Conservation (phyloP, 2,888 invertebrate genomes). For the Trichogramma dendrolimi region DNA sequence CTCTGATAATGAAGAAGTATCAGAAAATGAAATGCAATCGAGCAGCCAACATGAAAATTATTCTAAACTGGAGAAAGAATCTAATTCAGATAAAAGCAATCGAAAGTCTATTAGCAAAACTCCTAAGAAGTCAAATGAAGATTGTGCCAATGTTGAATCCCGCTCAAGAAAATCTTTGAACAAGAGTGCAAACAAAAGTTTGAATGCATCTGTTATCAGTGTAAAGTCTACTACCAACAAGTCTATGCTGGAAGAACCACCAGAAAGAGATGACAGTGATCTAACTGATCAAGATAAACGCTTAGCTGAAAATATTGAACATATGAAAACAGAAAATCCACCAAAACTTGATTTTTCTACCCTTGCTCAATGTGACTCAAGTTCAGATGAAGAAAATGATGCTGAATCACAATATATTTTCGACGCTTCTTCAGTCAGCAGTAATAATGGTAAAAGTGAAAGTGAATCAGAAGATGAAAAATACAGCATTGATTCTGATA, state of each 20-base stretch:
- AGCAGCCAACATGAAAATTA: not conserved
- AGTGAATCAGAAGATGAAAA: slow-evolving; percentile 10
- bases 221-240: not conserved
- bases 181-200: slow-evolving; percentile 1
- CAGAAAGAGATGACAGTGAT: not conserved
- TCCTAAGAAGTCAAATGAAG: not conserved
- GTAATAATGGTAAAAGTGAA: not conserved
- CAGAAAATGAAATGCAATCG: too few species aligned
- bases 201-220: slow-evolving; percentile 2
- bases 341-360: slow-evolving; percentile 26
- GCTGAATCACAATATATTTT: slow-evolving; percentile 1
- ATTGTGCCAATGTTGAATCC: not conserved
- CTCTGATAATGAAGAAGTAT: not conserved
- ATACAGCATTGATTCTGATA: slow-evolving; percentile 37
- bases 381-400: slow-evolving; percentile 20
- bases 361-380: slow-evolving; percentile 25
- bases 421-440: not conserved
- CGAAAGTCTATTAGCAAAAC: not conserved
- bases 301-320: slow-evolving; percentile 12
- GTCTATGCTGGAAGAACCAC: not conserved
- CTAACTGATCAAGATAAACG: not conserved
- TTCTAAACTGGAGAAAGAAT: slow-evolving; percentile 3
- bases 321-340: slow-evolving; percentile 16
- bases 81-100: not conserved
- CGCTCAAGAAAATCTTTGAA: slow-evolving; percentile 15